Evolutionary conservation across 2,888 invertebrate genomes (phyloP), one percentile per base, ranked within the genome.

Genomic region (Criorhina ranunculi): DNA sequence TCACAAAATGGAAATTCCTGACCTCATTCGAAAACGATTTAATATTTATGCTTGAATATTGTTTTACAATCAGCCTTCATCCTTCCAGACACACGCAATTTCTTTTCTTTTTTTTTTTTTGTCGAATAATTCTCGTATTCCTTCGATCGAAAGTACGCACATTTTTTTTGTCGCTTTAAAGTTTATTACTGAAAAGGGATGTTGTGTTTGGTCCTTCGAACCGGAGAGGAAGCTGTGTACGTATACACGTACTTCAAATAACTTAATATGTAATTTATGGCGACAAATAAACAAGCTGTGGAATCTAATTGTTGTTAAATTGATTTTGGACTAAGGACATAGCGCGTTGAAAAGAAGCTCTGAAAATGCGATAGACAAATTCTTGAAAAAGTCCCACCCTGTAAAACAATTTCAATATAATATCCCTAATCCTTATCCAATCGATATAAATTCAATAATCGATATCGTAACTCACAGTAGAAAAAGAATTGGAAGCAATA

Each of bases 261-360:
- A 46, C 64, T 79, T 49, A 72, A 64, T 49, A 33, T 49, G 49
- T 49, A 17, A 72, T 57, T 78, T 64, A 72, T 57, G 49, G 8
- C 29, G 24, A 19, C 37, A 49, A 57, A 55, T 49, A 72, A 72
- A 78, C 46, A 49, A 46, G 49, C 51, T 49, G 19, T 33, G 37
- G 29, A 42, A 40, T 57, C 55, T 62, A 57, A 72, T 46, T 64
- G 33, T 11, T 12, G 12, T 42, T 6, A 66, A 66, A 66, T 76
- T 67, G 29, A n/a, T 40, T 17, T 6, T 4, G 8, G 37, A 12
- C 8, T 12, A 12, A 51, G n/a, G n/a, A 51, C 19, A 31, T 12
- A 8, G 19, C n/a, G n/a, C n/a, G n/a, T n/a, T 7, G 1, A 49
- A 35, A 37, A 37, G 37, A 19, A 37, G 57, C 24, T 24, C 24